Evolutionary conservation across 2,888 invertebrate genomes (phyloP), one percentile per base, ranked within the genome.

Genomic region (Andrena haemorrhoa): DNA sequence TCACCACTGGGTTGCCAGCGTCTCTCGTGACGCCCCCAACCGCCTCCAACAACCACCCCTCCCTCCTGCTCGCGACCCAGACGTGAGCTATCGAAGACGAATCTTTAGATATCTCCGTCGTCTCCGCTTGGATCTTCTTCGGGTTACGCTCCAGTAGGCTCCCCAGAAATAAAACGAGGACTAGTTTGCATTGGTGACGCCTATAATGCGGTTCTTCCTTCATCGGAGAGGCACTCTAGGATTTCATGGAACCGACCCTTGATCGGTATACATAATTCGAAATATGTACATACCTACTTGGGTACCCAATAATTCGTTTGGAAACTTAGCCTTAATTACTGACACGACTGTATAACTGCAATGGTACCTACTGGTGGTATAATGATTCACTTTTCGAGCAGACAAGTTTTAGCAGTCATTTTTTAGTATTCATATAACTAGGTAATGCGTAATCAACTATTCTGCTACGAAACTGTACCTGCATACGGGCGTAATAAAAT

Each of bases 61-160:
- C 72, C 58, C 75, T 53, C 76, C 68, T 63, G 76, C 78, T 31
- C 72, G 51, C 73, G 49, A 66, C 75, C 76, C 75, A 74, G 64
- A 84, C 68, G 77, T 82, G 68, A 84, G 65, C 79, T 89, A 79
- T 83, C 87, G 85, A 88, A 85, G 80, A 82, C 83, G 90, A 85
- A 90, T 84, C 88, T 89, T 88, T 80, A 85, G 90, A 87, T 89
- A 89, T 89, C 87, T 89, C 71, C 77, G 73, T 79, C 89, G 82
- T 78, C 77, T 84, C 73, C 70, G 77, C 86, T 77, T 77, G 80
- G 88, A 87, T 89, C 86, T 84, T 86, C 84, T 84, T 86, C 84
- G 77, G 83, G 79, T 84, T 85, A 86, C 88, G 87, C 87, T 85
- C 58, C 84, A 72, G 47, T 83, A 81, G 75, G 68, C 75, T 81